Percentiles rank a stretch among this genome's conserved stretches.
Evolutionary conservation across 2,797 vertebrate genomes (phyloP).

Genomic region (Picus viridis): DNA sequence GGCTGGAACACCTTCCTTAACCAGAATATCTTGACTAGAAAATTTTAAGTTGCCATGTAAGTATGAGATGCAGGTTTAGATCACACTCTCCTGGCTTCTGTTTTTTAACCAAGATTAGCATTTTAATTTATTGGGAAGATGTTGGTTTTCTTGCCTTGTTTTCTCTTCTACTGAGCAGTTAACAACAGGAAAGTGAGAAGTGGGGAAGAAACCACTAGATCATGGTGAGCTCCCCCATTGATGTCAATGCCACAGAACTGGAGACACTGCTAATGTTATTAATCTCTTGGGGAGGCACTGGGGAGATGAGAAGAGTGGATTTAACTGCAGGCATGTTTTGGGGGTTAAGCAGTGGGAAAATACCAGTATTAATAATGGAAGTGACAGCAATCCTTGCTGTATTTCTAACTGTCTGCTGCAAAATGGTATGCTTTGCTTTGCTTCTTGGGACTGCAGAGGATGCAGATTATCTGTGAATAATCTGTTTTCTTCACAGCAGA

Average conservation of each 20-base stretch:
- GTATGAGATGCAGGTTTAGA: neutral
- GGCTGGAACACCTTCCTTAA: neutral
- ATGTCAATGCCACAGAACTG: neutral
- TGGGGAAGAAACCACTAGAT: fast-evolving
- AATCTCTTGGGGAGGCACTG: neutral
- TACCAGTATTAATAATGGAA: neutral
- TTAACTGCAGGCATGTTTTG: neutral
- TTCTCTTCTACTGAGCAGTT: neutral
- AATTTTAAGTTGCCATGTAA: neutral
- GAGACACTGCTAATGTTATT: neutral
- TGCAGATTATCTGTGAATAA: neutral
- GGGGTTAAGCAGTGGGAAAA: neutral
- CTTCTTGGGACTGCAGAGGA: neutral
- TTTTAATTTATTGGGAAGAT: neutral
- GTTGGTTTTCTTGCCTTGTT: neutral
- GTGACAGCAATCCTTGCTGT: neutral
- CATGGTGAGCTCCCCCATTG: neutral
- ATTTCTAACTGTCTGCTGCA: neutral
- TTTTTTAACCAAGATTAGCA: neutral
- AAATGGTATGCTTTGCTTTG: neutral
- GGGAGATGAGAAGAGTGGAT: neutral
- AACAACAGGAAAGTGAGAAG: neutral
- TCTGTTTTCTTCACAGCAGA: neutral
- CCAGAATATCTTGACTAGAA: neutral
- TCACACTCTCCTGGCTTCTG: slow-evolving; percentile 18